Percentiles rank a stretch among this genome's conserved stretches.
Conservation (phyloP, 2,113 vertebrate species). For the Neoarius graeffei region DNA sequence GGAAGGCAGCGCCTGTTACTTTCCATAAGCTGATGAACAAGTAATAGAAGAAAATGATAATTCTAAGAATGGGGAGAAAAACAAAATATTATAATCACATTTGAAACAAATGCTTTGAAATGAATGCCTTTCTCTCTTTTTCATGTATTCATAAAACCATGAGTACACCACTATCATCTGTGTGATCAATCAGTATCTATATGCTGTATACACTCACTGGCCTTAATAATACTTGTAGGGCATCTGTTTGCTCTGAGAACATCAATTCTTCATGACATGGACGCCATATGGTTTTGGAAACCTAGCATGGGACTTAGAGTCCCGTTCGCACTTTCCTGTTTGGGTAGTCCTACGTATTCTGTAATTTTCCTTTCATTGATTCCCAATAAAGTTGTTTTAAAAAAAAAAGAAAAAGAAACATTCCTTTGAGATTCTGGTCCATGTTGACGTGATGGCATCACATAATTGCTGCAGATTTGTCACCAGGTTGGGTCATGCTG, state of each 20-base stretch:
- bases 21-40: slow-evolving; percentile 36
- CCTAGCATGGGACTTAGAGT: too few species aligned
- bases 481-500: background rate
- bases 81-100: background rate
- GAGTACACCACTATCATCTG: background rate
- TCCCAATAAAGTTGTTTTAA: too few species aligned
- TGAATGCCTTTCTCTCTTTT: background rate
- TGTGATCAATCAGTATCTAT: background rate
- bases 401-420: too few species aligned
- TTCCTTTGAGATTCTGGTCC: background rate
- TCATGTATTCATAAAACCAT: background rate
- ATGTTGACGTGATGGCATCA: background rate
- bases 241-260: background rate
- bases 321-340: too few species aligned
- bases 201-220: background rate
- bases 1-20: background rate
- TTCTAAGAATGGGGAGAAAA: slow-evolving; percentile 18
- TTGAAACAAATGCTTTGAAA: background rate
- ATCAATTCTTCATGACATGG: background rate
- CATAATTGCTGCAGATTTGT: background rate
- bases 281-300: background rate
- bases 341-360: too few species aligned
- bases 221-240: background rate
- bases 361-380: too few species aligned
- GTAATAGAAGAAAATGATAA: slow-evolving; percentile 49